phyloP scores from a whole-genome alignment of 2,797 vertebrate species.

The Semaprochilodus insignis region DNA sequence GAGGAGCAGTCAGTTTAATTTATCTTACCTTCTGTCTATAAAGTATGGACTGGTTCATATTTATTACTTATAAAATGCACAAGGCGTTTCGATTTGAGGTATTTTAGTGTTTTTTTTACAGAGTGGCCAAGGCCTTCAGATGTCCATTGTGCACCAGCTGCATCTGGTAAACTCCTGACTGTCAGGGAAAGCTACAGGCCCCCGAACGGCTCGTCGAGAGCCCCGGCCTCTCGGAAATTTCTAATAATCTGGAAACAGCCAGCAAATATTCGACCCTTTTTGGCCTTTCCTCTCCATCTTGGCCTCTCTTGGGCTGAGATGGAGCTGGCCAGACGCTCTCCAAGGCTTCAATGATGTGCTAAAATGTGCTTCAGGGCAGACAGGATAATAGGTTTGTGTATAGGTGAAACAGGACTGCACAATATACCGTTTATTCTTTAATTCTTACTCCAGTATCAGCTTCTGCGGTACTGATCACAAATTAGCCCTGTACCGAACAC shows the following conservation, averaged over 20 bases:
- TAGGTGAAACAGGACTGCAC: not conserved
- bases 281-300: constrained; percentile 33
- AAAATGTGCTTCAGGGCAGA: not conserved
- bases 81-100: constrained; percentile 22
- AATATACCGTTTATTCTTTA: no score
- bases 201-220: constrained; percentile 18
- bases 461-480: no score
- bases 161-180: constrained; percentile 48
- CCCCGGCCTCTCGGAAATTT: constrained; percentile 34
- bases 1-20: constrained; percentile 13
- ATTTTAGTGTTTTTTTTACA: constrained; percentile 10
- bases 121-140: constrained; percentile 27
- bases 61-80: constrained; percentile 47
- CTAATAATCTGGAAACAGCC: constrained; percentile 46
- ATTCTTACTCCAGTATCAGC: no score
- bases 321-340: constrained; percentile 21
- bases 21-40: constrained; percentile 32
- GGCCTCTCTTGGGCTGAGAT: constrained; percentile 9
- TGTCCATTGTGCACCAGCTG: constrained; percentile 20
- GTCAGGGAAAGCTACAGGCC: constrained; percentile 30
- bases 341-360: not conserved
- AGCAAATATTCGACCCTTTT: constrained; percentile 24
- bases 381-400: not conserved
- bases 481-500: no score
- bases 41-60: constrained; percentile 21